Evolutionary conservation across 2,888 invertebrate genomes (phyloP), one percentile per base, ranked within the genome.

Genomic region (Lordiphosa fenestrarum): DNA sequence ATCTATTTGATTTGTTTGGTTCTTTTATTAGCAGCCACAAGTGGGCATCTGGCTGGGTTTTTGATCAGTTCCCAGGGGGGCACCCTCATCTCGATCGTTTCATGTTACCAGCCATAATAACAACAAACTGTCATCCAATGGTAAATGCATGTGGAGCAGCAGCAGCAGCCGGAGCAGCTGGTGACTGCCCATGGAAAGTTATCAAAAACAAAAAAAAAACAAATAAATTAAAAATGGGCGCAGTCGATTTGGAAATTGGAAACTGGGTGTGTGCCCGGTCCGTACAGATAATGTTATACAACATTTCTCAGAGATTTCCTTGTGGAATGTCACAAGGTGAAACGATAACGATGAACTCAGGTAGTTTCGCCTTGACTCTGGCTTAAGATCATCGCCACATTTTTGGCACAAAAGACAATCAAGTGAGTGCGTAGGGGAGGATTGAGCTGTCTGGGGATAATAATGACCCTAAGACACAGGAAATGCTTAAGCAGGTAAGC

Each of bases 361-460:
- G 85, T 83, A 85, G 73, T 64, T 70, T 85, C 37, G 67, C 80
- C 85, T 84, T 80, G 80, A 69, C 71, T 68, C 40, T 53, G 81
- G 62, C 67, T 85, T 70, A 67, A 58, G 55, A 70, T 65, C 41
- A 21, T 6, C 7, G 6, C 25, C 6, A 25, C 25, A 25, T 30
- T 30, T 30, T 30, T 30, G 30, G 30, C 30, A 30, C 30, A 30
- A 30, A 30, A 30, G 9, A 30, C 9, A 30, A 9, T 30, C 30
- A 48, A 4, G 19, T 19, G 56, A 41, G 56, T 64, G 47, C 66
- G 40, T 36, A 49, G 50, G 53, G 58, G 48, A 67, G 49, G 61
- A 80, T 75, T 63, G 69, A 83, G 63, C 23, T 75, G 80, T 64
- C 53, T 63, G 49, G 56, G 56, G 75, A 68, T 51, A 75, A 83